Base-by-base conservation (phyloP, 2,888 invertebrate species). In the Drosophila helvetica region DNA sequence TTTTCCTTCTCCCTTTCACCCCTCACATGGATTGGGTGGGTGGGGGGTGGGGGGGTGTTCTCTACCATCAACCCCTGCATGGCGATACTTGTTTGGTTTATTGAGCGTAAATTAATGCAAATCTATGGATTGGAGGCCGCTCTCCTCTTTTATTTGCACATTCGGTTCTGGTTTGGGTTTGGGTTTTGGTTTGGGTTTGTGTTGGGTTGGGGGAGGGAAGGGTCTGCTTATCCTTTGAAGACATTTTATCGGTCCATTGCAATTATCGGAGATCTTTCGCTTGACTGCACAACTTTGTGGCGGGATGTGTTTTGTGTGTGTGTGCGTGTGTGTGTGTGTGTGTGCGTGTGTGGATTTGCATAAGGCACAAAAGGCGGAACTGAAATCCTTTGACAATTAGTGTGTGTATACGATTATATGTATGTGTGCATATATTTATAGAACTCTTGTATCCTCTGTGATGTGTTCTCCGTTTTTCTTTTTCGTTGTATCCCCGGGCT, bases 221-320 rank as follows among this genome's bases (percentile, higher is more conserved):
- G 54, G 27, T 71, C 42, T 38, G 47, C 18, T 30, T 10, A 43
- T 33, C 50, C 64, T 62, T 75, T 75, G 75, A 74, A 54, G 64
- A 46, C 54, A 56, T 61, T 43, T 43, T 6, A 22, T 19, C 17
- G 48, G 30, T n/a, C 8, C 43, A 57, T 38, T 69, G 45, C 80
- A 83, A 88, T 80, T 83, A 86, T 84, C 79, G 50, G 70, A 74
- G 74, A 77, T 84, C 79, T 86, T 84, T 74, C 86, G 74, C 70
- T 71, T 83, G 88, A 66, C 55, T 78, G 86, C 74, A 68, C 84
- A 74, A 59, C 54, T 68, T 78, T 52, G 55, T 56, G 68, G 54
- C 64, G 67, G 54, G 46, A 46, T 30, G 38, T 63, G 43, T 42
- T 5, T 33, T 42, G n/a, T 64, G 78, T 27, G 27, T 27, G 27